Evolutionary conservation across 2,888 invertebrate species (phyloP), one percentile per base, ranked within the genome.

Genomic region (Cataglyphis cursor): DNA sequence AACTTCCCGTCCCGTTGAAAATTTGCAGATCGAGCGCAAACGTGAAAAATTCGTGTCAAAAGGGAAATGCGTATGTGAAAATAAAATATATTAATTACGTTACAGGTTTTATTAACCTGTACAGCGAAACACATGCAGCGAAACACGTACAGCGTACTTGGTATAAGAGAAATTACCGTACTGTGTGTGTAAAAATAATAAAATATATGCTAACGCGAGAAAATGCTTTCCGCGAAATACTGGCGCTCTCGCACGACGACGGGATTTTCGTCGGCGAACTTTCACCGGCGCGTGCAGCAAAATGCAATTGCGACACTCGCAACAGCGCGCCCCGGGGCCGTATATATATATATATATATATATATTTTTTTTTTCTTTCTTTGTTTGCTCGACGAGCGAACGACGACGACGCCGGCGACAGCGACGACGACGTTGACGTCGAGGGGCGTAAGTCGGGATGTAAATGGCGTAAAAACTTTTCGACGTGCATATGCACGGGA

Each of bases 401-500:
- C 28, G 65, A n/a, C 75, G 74, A 9, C 62, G 21, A 66, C 38
- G 62, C 61, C 76, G 74, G 54, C 61, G 48, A 31, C 83, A 72
- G 18, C 62, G 59, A n/a, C 73, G 78, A 31, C 61, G 51, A 51
- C 38, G 70, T 65, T 76, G 85, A 84, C 83, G 76, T 83, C 74
- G 41, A 38, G 72, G 51, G 72, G 73, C 81, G 83, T 87, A 88
- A 87, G 88, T 90, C 85, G 85, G 24, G 75, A 82, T 85, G 89
- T 83, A 87, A 89, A 89, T 83, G 85, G 82, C 85, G 78, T 88
- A 88, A 89, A 89, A 88, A 90, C 89, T 90, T 86, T 90, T 78
- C 84, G 81, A 70, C 84, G 78, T 85, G 85, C 85, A 85, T 85
- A 86, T 87, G 87, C 85, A 84, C 84, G 73, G 84, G 81, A 72